phyloP scores from a whole-genome alignment of 2,113 vertebrate species.

The Limnothrissa miodon region DNA sequence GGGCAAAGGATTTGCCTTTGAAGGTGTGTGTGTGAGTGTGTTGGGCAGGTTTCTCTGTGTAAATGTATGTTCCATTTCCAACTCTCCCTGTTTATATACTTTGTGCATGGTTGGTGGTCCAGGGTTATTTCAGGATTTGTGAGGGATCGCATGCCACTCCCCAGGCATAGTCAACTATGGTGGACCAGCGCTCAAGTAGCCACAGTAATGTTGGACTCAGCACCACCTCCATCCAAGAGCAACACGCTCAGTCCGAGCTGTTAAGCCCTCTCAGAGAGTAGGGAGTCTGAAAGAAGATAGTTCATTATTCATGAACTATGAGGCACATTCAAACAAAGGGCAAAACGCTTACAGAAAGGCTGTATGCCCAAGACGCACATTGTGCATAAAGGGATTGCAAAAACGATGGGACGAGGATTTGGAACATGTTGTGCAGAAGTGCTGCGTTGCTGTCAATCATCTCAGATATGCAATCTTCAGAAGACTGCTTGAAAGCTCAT shows the following conservation, averaged over 20 bases:
- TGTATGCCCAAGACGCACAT: not conserved
- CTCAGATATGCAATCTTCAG: not conserved
- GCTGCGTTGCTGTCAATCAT: not conserved
- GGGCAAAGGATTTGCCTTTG: too few species aligned
- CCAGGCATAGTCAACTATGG: not conserved
- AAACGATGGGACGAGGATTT: not conserved
- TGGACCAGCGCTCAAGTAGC: not conserved
- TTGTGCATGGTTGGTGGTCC: not conserved
- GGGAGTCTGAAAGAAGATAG: not conserved
- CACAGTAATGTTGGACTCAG: constrained; percentile 5
- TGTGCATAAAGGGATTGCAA: not conserved
- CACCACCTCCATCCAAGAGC: constrained; percentile 16
- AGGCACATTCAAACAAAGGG: not conserved
- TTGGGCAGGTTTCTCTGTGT: constrained; percentile 9
- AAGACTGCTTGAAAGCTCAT: not conserved
- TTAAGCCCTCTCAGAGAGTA: not conserved
- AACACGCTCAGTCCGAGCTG: not conserved
- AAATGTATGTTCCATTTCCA: not conserved
- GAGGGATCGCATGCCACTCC: constrained; percentile 10
- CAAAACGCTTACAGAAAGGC: not conserved
- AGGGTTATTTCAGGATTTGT: constrained; percentile 5
- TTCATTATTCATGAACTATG: constrained; percentile 2
- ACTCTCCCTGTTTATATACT: not conserved
- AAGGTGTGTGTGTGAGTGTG: not conserved
- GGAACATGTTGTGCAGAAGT: not conserved